These are phyloP conservation scores for Ondatra zibethicus DNA, from an alignment of 2,113 vertebrate genomes.

Conservation along the genomic window DNA sequence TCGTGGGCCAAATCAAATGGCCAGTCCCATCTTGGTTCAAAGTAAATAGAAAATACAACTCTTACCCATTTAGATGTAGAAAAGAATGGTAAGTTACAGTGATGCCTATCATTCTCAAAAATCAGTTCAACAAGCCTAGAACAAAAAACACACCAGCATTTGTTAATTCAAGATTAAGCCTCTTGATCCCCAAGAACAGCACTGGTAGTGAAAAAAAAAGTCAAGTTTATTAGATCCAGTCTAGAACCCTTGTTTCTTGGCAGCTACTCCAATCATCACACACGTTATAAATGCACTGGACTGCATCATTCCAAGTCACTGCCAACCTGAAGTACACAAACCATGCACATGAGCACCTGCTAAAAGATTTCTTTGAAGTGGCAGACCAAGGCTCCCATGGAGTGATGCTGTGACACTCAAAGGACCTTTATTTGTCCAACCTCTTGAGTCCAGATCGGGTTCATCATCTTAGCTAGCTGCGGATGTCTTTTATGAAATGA, in stretches of 20 bases:
- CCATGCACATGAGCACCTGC: too few relatives aligned
- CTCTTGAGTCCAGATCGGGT: not conserved
- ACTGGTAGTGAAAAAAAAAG: not conserved
- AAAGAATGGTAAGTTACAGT: not conserved
- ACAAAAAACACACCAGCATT: not conserved
- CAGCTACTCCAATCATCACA: not conserved
- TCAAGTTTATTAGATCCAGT: not conserved
- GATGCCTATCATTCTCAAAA: not conserved
- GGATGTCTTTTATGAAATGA: not conserved
- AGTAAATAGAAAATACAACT: not conserved
- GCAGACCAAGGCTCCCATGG: not conserved
- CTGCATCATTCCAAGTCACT: not conserved
- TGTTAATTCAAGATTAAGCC: not conserved
- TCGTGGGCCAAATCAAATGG: not conserved
- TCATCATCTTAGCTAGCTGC: not conserved
- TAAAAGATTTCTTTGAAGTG: not conserved
- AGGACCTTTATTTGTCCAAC: not conserved
- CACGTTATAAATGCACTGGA: not conserved
- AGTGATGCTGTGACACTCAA: not conserved
- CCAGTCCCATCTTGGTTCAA: not conserved
- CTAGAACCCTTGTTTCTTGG: not conserved
- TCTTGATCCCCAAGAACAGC: not conserved
- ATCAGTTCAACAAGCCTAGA: not conserved
- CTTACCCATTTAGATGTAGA: not conserved
- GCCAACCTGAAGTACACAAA: not conserved